These are phyloP conservation scores for Tamandua tetradactyla DNA, from an alignment of 2,797 vertebrate genomes.

Conservation along the genomic window DNA sequence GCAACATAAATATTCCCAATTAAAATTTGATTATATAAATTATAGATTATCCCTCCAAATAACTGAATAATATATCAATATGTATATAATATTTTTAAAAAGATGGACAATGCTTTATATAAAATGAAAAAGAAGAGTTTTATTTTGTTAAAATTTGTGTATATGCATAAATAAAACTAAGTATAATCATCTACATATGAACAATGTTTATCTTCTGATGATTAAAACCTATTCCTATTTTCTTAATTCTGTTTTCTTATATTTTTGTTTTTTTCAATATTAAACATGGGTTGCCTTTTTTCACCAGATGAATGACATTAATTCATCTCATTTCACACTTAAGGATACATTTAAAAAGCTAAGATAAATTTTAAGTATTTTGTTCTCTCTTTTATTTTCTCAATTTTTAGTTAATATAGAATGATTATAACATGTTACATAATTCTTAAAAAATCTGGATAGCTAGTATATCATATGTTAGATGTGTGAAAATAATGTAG, in stretches of 20 bases:
- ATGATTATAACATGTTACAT: not conserved
- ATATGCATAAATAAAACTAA: constrained; percentile 9
- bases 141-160: constrained; percentile 45
- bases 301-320: not conserved
- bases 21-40: not conserved
- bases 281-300: not conserved
- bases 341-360: not conserved
- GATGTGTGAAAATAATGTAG: not conserved
- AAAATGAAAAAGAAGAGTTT: constrained; percentile 22
- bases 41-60: not conserved
- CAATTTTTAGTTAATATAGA: not conserved
- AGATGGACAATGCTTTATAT: not conserved
- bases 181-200: not conserved
- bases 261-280: not conserved
- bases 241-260: not conserved
- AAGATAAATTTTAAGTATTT: not conserved
- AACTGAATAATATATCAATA: not conserved
- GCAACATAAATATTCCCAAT: constrained; percentile 15
- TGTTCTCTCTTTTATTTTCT: not conserved
- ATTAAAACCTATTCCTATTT: not conserved
- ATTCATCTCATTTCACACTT: not conserved
- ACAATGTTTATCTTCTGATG: not conserved
- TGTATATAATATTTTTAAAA: not conserved
- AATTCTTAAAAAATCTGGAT: not conserved
- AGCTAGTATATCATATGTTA: not conserved